phyloP scores from a whole-genome alignment of 2,888 invertebrate genomes.

The Atherix ibis region DNA sequence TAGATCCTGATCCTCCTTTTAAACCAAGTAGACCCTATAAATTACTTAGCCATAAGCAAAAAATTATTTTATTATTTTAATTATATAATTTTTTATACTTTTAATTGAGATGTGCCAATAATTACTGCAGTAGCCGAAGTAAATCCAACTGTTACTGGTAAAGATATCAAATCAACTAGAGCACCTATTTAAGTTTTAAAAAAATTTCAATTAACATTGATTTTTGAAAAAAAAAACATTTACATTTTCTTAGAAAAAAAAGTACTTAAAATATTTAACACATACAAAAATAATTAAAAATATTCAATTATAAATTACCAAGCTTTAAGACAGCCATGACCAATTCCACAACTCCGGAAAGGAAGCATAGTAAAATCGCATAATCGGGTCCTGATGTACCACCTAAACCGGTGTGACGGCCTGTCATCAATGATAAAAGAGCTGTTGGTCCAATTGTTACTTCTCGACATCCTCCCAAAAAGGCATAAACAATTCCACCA shows the following conservation, averaged over 20 bases:
- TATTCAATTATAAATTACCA: slow-evolving; percentile 33
- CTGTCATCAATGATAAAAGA: slow-evolving; percentile 83
- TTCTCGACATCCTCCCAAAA: slow-evolving; percentile 79
- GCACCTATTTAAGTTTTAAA: slow-evolving; percentile 56
- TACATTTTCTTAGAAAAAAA: background rate
- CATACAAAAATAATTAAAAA: background rate
- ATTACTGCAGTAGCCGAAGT: slow-evolving; percentile 85
- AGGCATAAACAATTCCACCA: slow-evolving; percentile 80
- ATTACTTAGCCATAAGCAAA: background rate
- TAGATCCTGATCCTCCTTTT: slow-evolving; percentile 48
- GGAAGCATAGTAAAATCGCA: slow-evolving; percentile 67
- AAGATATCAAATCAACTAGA: slow-evolving; percentile 75
- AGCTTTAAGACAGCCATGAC: slow-evolving; percentile 68
- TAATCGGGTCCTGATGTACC: slow-evolving; percentile 46
- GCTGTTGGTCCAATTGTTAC: slow-evolving; percentile 86
- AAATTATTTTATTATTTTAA: background rate
- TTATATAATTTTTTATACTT: slow-evolving; percentile 34
- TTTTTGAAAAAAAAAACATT: background rate
- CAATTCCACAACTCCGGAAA: slow-evolving; percentile 66
- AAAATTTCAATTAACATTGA: background rate
- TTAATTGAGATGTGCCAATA: slow-evolving; percentile 72
- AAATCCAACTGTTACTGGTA: slow-evolving; percentile 78
- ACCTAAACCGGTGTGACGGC: slow-evolving; percentile 37
- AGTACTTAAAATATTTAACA: background rate
- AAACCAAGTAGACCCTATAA: slow-evolving; percentile 47